Evolutionary conservation across 2,113 vertebrate species (phyloP).

Genomic region (Cavia aperea): DNA sequence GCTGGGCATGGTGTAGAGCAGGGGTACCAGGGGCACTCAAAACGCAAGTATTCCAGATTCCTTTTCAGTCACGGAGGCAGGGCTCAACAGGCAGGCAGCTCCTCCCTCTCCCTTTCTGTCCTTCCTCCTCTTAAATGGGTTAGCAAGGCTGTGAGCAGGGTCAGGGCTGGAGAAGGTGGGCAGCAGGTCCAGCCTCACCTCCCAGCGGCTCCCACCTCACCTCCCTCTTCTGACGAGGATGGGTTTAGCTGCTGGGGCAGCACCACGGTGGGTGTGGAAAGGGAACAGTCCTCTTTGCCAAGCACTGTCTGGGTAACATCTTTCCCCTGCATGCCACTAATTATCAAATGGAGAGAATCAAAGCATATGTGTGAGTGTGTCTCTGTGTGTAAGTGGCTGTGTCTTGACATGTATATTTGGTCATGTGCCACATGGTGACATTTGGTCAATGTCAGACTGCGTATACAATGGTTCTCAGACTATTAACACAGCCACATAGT

Average conservation of each 20-base stretch:
- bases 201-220: background rate
- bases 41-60: background rate
- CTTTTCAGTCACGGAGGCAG: background rate
- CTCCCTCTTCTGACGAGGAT: background rate
- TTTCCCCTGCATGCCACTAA: background rate
- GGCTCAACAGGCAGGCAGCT: fast-evolving
- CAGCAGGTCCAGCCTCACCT: fast-evolving
- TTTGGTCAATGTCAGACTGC: background rate
- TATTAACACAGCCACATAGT: background rate
- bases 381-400: background rate
- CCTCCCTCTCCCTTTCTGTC: background rate
- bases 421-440: background rate
- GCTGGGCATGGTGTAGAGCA: background rate
- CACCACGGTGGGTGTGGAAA: background rate
- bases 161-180: background rate
- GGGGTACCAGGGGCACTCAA: background rate
- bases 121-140: background rate
- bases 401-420: too few species aligned
- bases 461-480: background rate
- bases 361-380: background rate
- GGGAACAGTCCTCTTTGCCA: background rate
- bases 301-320: background rate
- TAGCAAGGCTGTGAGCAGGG: background rate
- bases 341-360: background rate
- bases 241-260: background rate